Conservation (phyloP, 1,140 invertebrate genomes). For the Sycobia sp. region DNA sequence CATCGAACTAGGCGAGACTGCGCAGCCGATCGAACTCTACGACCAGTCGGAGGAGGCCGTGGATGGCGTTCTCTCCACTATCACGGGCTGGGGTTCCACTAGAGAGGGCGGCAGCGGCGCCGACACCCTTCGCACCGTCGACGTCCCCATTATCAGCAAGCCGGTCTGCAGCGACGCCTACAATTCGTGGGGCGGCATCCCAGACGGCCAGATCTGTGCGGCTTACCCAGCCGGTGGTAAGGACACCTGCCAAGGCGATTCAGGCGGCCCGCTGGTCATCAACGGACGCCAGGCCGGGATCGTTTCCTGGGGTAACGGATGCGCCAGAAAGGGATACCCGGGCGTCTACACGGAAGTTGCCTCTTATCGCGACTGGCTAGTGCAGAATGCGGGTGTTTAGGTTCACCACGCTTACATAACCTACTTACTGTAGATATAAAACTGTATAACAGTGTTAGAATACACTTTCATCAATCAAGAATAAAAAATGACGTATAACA, state of each 20-base stretch:
- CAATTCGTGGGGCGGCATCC: constrained; percentile 31
- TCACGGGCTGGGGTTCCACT: constrained; percentile 41
- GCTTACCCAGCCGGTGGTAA: constrained; percentile 40
- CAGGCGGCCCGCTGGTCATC: constrained; percentile 68
- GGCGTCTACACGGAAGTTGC: too few relatives aligned
- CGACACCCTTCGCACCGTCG: constrained; percentile 13
- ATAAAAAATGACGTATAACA: too few relatives aligned
- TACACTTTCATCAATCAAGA: too few relatives aligned
- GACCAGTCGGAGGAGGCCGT: background rate
- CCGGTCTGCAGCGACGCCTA: constrained; percentile 22
- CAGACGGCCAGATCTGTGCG: constrained; percentile 23
- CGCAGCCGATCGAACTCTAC: constrained; percentile 60
- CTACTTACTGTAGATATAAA: too few relatives aligned
- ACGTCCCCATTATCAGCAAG: constrained; percentile 33
- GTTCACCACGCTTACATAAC: too few relatives aligned
- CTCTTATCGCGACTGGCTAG: constrained; percentile 60
- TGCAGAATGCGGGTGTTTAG: constrained; percentile 1
- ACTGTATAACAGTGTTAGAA: too few relatives aligned
- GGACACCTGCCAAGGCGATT: constrained; percentile 72
- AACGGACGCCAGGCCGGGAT: constrained; percentile 66
- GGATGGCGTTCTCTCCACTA: constrained; percentile 27
- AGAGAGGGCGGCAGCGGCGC: constrained; percentile 9
- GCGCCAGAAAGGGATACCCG: constrained; percentile 63
- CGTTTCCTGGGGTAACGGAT: constrained; percentile 74
- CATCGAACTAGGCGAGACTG: constrained; percentile 60